Evolutionary conservation across 2,888 invertebrate genomes (phyloP), one percentile per base, ranked within the genome.

Genomic region (Acronicta alni): DNA sequence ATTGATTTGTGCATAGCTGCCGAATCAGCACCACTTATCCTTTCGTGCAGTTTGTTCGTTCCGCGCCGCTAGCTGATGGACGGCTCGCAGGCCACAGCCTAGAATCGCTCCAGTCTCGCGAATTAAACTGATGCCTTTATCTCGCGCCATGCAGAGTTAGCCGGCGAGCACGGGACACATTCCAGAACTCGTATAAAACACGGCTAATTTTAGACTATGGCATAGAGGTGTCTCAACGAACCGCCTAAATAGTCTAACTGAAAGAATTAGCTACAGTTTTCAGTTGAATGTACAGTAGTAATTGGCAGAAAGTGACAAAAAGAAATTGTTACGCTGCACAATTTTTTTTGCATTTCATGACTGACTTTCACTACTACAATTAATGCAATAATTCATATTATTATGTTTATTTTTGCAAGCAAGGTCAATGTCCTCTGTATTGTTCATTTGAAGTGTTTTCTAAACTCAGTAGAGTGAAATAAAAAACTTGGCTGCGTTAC

Each of bases 161-260:
- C 52, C 41, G 20, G 26, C 49, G 52, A 57, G 30, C 54, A 66
- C 57, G 68, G 68, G 79, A 79, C 76, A 80, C 70, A 69, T 69
- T 77, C 79, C 79, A 79, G 79, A 77, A 59, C 52, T 58, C 64
- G 49, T 72, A 73, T 73, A 67, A 64, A 66, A 62, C 58, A 52
- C 16, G 26, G 62, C 72, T 79, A 79, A 80, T 70, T 74, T 74
- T 78, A 80, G 80, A 75, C 20, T 47, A 59, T 10, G 47, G 56
- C 62, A 49, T 56, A 56, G 51, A 64, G 65, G 57, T 67, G 71
- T 72, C 67, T 77, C 60, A 46, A 44, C 15, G 62, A 41, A 62
- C 56, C 67, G 60, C 52, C 69, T 52, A 61, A 72, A 73, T 43
- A 54, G 46, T 58, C 52, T 17, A 53, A 45, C 57, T 58, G 49